Evolutionary conservation across 2,113 vertebrate species (phyloP), one percentile per base, ranked within the genome.

Genomic region (Raja brachyura): DNA sequence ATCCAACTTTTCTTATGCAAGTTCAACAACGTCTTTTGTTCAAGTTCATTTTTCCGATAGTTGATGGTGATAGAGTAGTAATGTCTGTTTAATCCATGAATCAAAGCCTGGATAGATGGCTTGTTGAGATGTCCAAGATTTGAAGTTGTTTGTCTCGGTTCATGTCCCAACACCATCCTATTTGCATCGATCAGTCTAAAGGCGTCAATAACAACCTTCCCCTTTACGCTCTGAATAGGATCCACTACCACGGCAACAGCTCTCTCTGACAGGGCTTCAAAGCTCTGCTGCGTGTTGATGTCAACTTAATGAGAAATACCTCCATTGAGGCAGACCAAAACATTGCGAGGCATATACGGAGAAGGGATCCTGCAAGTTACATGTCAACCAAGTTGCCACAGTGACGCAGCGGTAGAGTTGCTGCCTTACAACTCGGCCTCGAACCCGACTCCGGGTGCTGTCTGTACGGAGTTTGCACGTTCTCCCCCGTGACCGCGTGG

Each of bases 1-100:
- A 99, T 99, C 98, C 99, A 99, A 96, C 99, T 99, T 97, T 99
- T 99, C 96, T 99, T 99, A 95, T 99, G 98, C 93, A 99, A 97
- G 96, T 99, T 99, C 95, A 99, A 95, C 95, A 99, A 96, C 98
- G 99, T 99, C 98, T 99, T 99, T 94, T 99, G 99, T 96, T 99
- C 99, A 94, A 99, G 96, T 95, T 99, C 99, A 93, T 99, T 99
- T 96, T 99, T 99, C 95, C 98, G 98, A 96, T 99, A 99, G 96
- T 99, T 99, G 96, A 99, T 99, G 94, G 99, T 99, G 95, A 99
- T 99, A 93, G 99, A 99, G 95, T 99, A 99, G 95, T 99, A 99
- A 96, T 99, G 99, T 95, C 99, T 97, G 96, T 99, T 99, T 88
- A 99, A 96, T 93, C 99, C 99, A 95, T 99, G 99, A 96, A 99